Percentiles rank a stretch among this genome's conserved stretches.
phyloP scores from a whole-genome alignment of 64 coral and sea anemone genomes.

The Stylophora pistillata region DNA sequence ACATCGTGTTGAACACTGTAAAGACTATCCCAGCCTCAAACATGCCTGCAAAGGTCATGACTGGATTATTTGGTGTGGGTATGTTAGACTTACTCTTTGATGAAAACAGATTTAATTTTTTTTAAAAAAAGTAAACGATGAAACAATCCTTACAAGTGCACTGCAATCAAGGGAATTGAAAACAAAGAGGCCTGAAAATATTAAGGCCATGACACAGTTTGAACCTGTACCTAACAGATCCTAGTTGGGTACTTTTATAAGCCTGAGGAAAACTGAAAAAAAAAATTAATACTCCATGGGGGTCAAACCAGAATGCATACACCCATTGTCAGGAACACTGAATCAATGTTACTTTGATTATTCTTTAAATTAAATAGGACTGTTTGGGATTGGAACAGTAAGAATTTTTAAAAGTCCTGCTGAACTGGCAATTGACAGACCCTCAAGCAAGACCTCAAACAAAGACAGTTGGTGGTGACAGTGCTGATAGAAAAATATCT shows the following conservation, averaged over 20 bases:
- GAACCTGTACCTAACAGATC: no score
- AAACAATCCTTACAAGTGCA: not conserved
- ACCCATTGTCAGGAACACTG: not conserved
- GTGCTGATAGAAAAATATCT: not conserved
- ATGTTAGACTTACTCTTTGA: not conserved
- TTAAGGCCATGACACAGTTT: not conserved
- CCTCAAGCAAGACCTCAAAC: not conserved
- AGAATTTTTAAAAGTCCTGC: slow-evolving; percentile 55
- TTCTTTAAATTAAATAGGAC: slow-evolving; percentile 37
- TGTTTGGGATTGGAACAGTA: slow-evolving; percentile 77
- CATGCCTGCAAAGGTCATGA: slow-evolving; percentile 61
- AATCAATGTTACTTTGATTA: not conserved
- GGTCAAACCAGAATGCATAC: not conserved
- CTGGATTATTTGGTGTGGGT: slow-evolving; percentile 86
- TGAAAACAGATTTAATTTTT: not conserved
- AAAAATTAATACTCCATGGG: not conserved
- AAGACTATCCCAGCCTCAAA: slow-evolving; percentile 68
- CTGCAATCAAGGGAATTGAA: not conserved
- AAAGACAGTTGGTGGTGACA: not conserved
- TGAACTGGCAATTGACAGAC: not conserved
- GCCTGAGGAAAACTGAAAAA: not conserved
- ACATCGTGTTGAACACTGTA: slow-evolving; percentile 60
- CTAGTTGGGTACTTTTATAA: no score
- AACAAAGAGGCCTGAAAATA: not conserved
- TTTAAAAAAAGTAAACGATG: not conserved